phyloP scores from a whole-genome alignment of 1,140 invertebrate genomes.

The Neodiprion lecontei region DNA sequence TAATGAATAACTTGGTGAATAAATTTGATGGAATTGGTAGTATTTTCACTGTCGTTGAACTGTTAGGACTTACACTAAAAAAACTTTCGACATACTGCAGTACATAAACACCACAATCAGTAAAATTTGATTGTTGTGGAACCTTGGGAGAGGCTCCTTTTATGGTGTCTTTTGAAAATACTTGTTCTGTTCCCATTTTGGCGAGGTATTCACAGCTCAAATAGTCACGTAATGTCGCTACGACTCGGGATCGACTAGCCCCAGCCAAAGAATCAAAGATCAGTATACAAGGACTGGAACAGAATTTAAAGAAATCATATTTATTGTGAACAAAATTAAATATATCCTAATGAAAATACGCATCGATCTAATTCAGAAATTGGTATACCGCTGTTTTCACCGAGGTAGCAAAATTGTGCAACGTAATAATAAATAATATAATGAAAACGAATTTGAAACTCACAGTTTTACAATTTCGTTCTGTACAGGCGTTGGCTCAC shows the following conservation, averaged over 20 bases:
- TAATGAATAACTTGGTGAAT: background rate
- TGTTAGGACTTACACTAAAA: conserved; percentile 71
- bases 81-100: conserved; percentile 97
- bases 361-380: no score
- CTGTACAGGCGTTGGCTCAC: conserved; percentile 27
- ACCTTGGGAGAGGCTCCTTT: conserved; percentile 87
- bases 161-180: conserved; percentile 81
- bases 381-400: no score
- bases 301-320: background rate
- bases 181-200: conserved; percentile 71
- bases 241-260: conserved; percentile 79
- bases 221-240: conserved; percentile 88
- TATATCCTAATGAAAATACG: no score
- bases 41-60: conserved; percentile 3
- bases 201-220: conserved; percentile 87
- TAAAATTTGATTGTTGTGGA: conserved; percentile 96
- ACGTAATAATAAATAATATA: background rate
- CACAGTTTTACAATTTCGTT: conserved; percentile 45
- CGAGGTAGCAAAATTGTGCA: no score
- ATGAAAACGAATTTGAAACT: conserved; percentile 8
- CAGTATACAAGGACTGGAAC: conserved; percentile 82
- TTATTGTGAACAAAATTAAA: background rate
- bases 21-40: conserved; percentile 11
- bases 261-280: conserved; percentile 94
- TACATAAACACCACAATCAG: conserved; percentile 95